Evolutionary conservation across 2,113 vertebrate species (phyloP).

Genomic region (Equus przewalskii): DNA sequence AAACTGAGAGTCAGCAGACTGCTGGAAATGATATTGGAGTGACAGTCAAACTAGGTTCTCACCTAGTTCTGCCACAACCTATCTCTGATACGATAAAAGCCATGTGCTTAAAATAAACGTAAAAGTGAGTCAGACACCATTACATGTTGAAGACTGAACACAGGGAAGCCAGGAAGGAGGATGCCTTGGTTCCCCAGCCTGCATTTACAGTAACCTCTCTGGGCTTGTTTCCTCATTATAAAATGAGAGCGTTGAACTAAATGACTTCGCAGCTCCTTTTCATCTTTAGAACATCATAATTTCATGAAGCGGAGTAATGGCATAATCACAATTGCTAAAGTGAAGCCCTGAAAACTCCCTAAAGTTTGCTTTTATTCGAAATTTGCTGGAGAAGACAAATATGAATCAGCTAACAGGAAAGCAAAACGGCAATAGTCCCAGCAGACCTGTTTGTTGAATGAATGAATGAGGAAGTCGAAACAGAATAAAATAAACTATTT

Average conservation of each 20-base stretch:
- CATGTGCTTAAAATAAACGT: neutral
- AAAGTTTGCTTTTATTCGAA: neutral
- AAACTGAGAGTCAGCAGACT: neutral
- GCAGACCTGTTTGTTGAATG: neutral
- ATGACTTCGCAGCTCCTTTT: neutral
- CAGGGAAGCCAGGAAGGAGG: neutral
- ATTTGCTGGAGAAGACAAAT: neutral
- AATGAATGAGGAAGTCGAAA: neutral
- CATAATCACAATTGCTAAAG: conserved; percentile 2
- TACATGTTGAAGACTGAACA: neutral
- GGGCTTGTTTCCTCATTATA: neutral
- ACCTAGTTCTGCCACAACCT: neutral
- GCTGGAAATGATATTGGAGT: neutral
- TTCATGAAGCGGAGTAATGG: neutral
- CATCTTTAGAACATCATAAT: neutral
- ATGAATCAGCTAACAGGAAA: neutral
- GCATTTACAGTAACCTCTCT: neutral
- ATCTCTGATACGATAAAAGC: neutral
- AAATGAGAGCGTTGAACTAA: neutral
- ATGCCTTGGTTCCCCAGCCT: neutral
- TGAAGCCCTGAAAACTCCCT: neutral
- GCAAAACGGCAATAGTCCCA: neutral
- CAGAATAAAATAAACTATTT: neutral
- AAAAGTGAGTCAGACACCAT: neutral
- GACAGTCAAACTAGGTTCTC: neutral